A percentile compares a stretch with the other conserved stretches of the same genome.
These are phyloP conservation scores for Cacatua alba DNA, from an alignment of 2,113 vertebrate genomes.

Conservation along the genomic window DNA sequence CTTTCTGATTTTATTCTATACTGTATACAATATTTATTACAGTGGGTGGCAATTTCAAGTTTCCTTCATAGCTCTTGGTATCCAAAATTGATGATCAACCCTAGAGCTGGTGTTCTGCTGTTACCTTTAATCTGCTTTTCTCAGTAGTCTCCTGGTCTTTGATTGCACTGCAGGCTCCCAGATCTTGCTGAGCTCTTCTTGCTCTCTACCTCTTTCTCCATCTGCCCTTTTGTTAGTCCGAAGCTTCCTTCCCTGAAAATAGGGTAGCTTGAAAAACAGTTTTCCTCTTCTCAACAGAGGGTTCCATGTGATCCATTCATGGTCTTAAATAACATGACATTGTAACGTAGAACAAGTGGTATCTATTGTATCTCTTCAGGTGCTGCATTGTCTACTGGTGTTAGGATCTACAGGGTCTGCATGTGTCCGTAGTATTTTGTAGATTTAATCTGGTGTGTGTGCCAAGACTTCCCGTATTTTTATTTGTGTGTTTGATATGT, in stretches of 20 bases:
- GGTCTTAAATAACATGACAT: background rate
- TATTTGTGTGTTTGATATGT: background rate
- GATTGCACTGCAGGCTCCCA: background rate
- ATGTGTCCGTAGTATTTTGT: background rate
- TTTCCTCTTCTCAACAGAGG: background rate
- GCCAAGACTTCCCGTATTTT: background rate
- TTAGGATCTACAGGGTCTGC: background rate
- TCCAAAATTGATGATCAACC: background rate
- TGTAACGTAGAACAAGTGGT: background rate
- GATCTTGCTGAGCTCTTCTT: background rate
- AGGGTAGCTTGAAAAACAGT: background rate
- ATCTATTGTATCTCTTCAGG: background rate
- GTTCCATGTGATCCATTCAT: background rate
- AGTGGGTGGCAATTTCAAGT: background rate
- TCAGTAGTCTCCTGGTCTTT: background rate
- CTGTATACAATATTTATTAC: background rate
- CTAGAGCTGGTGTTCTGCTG: background rate
- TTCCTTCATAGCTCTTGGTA: background rate
- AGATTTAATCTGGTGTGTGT: background rate
- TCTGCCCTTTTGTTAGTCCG: background rate
- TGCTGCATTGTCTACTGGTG: background rate
- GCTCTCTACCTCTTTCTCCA: background rate
- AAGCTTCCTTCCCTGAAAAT: background rate
- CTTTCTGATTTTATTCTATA: background rate
- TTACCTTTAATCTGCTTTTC: background rate